A percentile compares a stretch with the other conserved stretches of the same genome.
Evolutionary conservation across 1,140 invertebrate genomes (phyloP).

Genomic region (Limonius californicus): DNA sequence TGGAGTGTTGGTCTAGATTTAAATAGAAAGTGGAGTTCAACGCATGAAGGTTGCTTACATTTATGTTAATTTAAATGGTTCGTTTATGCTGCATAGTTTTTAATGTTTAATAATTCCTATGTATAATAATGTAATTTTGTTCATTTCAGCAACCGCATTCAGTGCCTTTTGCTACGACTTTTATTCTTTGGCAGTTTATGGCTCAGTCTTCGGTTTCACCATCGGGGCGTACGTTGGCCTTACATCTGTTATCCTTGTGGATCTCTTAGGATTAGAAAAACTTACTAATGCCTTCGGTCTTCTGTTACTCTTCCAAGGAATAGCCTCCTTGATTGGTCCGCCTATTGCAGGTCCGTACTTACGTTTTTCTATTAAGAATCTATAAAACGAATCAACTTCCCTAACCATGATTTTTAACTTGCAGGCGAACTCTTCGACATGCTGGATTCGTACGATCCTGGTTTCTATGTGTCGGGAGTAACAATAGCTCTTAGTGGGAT

Average conservation of each 20-base stretch:
- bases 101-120: too few species aligned
- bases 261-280: conserved; percentile 80
- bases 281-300: conserved; percentile 93
- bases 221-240: conserved; percentile 91
- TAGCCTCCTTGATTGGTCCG: conserved; percentile 83
- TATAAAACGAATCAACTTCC: too few species aligned
- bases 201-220: conserved; percentile 79
- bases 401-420: conserved; percentile 30
- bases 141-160: conserved; percentile 70
- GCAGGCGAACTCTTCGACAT: conserved; percentile 78
- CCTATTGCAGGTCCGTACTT: conserved; percentile 74
- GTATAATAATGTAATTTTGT: conserved; percentile 34
- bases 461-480: conserved; percentile 76
- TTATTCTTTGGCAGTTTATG: conserved; percentile 68
- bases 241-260: conserved; percentile 86
- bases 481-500: conserved; percentile 83
- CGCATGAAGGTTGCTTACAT: too few species aligned
- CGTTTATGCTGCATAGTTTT: too few species aligned
- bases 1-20: too few species aligned
- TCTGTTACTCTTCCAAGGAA: conserved; percentile 84
- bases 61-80: too few species aligned
- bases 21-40: too few species aligned
- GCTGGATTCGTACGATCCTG: conserved; percentile 73
- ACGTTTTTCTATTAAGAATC: neutral
- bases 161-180: conserved; percentile 71